Evolutionary conservation across 2,888 invertebrate species (phyloP), one percentile per base, ranked within the genome.

Genomic region (Trichogramma evanescens): DNA sequence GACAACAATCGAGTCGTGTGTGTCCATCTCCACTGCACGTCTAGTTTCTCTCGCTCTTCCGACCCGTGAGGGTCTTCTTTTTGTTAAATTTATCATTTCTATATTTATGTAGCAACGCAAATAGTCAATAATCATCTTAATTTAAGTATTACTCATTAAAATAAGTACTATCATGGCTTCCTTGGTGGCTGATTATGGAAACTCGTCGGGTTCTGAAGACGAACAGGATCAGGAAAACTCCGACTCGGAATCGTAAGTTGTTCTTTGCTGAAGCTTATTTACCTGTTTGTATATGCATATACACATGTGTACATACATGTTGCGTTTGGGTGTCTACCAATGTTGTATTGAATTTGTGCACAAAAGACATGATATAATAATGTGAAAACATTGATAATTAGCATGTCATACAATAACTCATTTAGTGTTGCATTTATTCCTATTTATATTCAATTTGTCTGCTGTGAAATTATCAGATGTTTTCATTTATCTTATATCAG

Each of bases 111-210:
- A 63, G 63, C 3, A 26, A 26, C 26, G 26, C 26, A 64, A 54
- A 26, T 26, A 26, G 26, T 26, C 26, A 26, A 26, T 26, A 26
- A 26, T 26, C 26, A 26, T 26, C 26, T 26, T 26, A 26, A 26
- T 26, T 26, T 26, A 26, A 26, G 26, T 26, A 26, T 26, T 26
- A 26, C 26, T 26, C 26, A 26, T 26, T 26, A 26, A 26, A 26
- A 26, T 26, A 26, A 26, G 3, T 26, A 26, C 26, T 68, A 71
- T 59, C 65, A 84, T 86, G 85, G 84, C 84, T 78, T 87, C 88
- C 71, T 79, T 88, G 67, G 83, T 88, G 65, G 82, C 84, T 46
- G 86, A 86, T 79, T 88, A 88, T 71, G 86, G 85, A 55, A 79
- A 80, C 68, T 82, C 81, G 61, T 80, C 82, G 45, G 82, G 81